Evolutionary conservation across 1,140 invertebrate genomes (phyloP), one percentile per base, ranked within the genome.

Genomic region (Idris sp.): DNA sequence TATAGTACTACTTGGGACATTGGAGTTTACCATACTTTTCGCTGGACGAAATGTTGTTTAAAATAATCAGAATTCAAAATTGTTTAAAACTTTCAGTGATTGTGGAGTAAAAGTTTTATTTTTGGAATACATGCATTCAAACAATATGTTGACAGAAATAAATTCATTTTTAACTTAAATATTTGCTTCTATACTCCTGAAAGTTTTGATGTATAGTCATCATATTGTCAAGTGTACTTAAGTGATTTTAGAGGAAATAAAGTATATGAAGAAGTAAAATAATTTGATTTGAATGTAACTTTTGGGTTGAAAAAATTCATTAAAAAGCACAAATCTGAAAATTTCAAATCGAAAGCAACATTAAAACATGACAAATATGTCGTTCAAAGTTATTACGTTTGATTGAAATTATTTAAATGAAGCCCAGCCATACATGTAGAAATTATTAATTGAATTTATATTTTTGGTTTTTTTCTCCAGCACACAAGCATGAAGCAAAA

Each of bases 21-120:
- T 13, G n/a, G 30, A 58, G 15, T 25, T 31, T n/a, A 3, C 0
- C 14, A 30, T 54, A 41, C 35, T 41, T 54, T 46, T 22, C 26
- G 54, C 5, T 31, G 8, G 9, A 35, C 15, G 9, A 46, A 58
- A 53, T 38, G 35, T 36, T 36, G 19, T 53, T 53, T 40, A 26
- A 40, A 40, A 53, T 53, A 43, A 56, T 56, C 38, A 43, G 26
- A 56, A 56, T 43, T 22, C 38, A 9, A 53, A 53, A 38, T 53
- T 16, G 33, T 53, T 16, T 40, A 51, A 51, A 51, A 51, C 48
- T 51, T 51, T 10, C 8, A 9, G 8, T n/a, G 22, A 36, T 51
- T 26, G 48, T 19, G 10, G 33, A 25, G 48, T 38, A 25, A 26
- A 51, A 51, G 31, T 51, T 51, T 26, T 51, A 51, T 51, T 36